Evolutionary conservation across 2,888 invertebrate species (phyloP).

Genomic region (Drosophila greeni): DNA sequence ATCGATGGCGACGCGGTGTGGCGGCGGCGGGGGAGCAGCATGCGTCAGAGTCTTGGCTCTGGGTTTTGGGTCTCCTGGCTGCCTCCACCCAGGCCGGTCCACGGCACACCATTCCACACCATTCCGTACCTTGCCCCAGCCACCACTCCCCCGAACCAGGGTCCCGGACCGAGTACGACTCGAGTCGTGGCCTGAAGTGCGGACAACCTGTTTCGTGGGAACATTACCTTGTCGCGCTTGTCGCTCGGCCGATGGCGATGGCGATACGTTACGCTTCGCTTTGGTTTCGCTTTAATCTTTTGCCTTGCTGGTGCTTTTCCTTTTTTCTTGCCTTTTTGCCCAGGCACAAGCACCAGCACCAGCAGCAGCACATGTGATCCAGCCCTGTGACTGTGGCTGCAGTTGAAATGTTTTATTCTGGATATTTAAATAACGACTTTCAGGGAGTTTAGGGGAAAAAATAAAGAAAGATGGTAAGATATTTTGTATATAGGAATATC

Average conservation of each 20-base stretch:
- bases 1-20: conserved; percentile 28
- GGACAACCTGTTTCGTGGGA: conserved; percentile 79
- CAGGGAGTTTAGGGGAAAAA: not conserved
- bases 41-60: conserved; percentile 57
- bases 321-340: conserved; percentile 12
- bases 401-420: conserved; percentile 10
- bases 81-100: conserved; percentile 21
- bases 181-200: conserved; percentile 73
- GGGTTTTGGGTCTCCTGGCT: conserved; percentile 36
- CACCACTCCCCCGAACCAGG: conserved; percentile 17
- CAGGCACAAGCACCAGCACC: conserved; percentile 8
- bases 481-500: too few species aligned
- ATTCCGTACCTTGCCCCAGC: not conserved
- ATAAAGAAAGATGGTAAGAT: not conserved
- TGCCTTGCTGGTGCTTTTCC: conserved; percentile 38
- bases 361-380: conserved; percentile 29
- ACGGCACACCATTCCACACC: conserved; percentile 9
- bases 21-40: conserved; percentile 47
- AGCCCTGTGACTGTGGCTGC: conserved; percentile 9
- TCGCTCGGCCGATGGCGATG: conserved; percentile 70
- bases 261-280: conserved; percentile 73
- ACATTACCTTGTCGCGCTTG: conserved; percentile 78
- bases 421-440: conserved; percentile 1
- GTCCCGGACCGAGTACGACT: conserved; percentile 34
- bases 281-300: conserved; percentile 73